Conservation (phyloP, 2,888 invertebrate genomes). For the Cryptus armator region DNA sequence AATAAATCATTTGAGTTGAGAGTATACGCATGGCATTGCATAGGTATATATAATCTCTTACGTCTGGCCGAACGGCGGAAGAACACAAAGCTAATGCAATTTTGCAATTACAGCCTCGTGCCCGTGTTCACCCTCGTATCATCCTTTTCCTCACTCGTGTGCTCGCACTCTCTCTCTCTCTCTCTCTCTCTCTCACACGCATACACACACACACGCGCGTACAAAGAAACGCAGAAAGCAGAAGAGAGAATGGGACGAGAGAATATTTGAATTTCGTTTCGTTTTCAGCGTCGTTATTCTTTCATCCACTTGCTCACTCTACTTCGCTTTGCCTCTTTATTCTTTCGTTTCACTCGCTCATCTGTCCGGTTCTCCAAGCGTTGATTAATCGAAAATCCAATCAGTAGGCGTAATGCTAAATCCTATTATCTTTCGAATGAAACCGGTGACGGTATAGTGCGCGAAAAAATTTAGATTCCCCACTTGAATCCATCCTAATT, state of each 20-base stretch:
- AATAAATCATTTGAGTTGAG: constrained; percentile 49
- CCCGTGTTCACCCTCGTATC: constrained; percentile 71
- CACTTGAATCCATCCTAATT: constrained; percentile 49
- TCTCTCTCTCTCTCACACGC: constrained; percentile 42
- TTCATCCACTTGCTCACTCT: constrained; percentile 72
- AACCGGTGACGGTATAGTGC: constrained; percentile 37
- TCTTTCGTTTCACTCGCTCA: constrained; percentile 29
- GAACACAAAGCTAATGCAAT: constrained; percentile 83
- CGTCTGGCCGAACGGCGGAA: constrained; percentile 80
- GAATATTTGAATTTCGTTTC: constrained; percentile 81
- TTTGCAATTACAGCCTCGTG: constrained; percentile 80
- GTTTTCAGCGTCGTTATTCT: constrained; percentile 81
- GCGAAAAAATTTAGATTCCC: constrained; percentile 53
- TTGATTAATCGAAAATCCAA: constrained; percentile 82
- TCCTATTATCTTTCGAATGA: constrained; percentile 56
- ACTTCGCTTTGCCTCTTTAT: constrained; percentile 36
- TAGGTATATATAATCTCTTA: constrained; percentile 78
- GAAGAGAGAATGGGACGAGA: constrained; percentile 72
- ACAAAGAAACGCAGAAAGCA: constrained; percentile 63
- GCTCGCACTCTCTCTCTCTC: not conserved
- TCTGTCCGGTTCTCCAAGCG: constrained; percentile 55
- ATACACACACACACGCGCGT: constrained; percentile 23
- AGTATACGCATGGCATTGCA: constrained; percentile 50
- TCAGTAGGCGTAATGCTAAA: constrained; percentile 73
- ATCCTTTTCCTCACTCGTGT: constrained; percentile 45